Conservation (phyloP, 2,797 vertebrate species). For the Psittacula echo region DNA sequence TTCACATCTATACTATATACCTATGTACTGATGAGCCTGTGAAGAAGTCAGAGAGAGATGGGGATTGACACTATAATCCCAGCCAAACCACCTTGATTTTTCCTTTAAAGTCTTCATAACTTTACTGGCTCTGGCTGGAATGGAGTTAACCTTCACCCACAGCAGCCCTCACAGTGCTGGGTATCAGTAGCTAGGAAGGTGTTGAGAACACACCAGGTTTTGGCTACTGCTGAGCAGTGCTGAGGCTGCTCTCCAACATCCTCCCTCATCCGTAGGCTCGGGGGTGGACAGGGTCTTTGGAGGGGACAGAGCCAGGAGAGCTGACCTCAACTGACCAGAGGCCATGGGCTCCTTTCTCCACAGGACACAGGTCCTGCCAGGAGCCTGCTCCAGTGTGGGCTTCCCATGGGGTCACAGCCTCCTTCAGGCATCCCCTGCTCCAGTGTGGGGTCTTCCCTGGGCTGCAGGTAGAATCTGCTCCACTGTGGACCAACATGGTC, state of each 20-base stretch:
- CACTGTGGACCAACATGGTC: accelerated
- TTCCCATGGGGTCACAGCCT: not conserved
- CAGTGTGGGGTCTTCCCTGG: not conserved
- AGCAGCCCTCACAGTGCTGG: not conserved
- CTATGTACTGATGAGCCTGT: accelerated
- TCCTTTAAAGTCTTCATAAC: not conserved
- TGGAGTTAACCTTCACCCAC: too few relatives aligned
- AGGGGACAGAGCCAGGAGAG: not conserved
- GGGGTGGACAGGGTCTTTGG: not conserved
- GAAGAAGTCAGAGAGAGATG: too few relatives aligned
- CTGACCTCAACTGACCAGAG: not conserved
- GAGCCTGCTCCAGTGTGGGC: not conserved
- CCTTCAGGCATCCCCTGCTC: not conserved
- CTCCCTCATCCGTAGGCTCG: not conserved
- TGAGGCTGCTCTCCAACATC: not conserved
- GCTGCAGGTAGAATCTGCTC: not conserved
- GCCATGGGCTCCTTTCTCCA: not conserved
- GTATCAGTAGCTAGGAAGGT: not conserved
- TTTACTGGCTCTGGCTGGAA: not conserved
- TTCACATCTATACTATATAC: accelerated
- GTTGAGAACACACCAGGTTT: not conserved
- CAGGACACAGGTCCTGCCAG: not conserved
- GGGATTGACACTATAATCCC: not conserved
- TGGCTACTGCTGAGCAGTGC: not conserved
- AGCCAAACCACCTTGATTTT: not conserved